These are phyloP conservation scores for Melanocharis versteri DNA, from an alignment of 2,113 vertebrate genomes.

Conservation along the genomic window DNA sequence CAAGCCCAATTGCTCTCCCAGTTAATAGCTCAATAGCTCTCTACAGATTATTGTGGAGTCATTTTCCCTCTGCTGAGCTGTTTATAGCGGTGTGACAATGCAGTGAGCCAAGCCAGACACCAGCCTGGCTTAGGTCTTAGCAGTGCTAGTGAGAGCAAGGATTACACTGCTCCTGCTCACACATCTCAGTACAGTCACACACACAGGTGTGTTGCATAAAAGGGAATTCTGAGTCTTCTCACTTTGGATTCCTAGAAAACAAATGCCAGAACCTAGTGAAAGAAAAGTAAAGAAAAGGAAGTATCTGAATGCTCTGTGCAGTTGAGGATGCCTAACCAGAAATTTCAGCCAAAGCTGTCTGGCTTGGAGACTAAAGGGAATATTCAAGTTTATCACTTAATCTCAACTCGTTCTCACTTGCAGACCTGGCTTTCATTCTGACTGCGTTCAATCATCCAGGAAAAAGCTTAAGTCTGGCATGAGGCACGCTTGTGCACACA, in stretches of 20 bases:
- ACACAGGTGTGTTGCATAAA: not conserved
- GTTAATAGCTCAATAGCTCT: not conserved
- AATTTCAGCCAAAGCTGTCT: not conserved
- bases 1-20: not conserved
- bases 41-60: not conserved
- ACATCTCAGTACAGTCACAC: not conserved
- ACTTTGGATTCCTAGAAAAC: not conserved
- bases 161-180: not conserved
- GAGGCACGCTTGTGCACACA: rapidly evolving
- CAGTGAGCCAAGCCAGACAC: not conserved
- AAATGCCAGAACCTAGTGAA: not conserved
- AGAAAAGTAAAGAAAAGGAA: not conserved
- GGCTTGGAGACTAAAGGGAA: not conserved
- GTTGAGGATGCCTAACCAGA: not conserved
- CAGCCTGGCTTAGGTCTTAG: not conserved
- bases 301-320: not conserved
- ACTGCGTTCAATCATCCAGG: not conserved
- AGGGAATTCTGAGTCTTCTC: not conserved
- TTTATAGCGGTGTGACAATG: not conserved
- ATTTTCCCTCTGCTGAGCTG: not conserved
- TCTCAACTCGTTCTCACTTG: not conserved
- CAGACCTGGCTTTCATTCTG: not conserved
- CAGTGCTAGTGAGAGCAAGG: not conserved
- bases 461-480: not conserved
- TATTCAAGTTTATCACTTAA: not conserved